Evolutionary conservation across 2,113 vertebrate genomes (phyloP).

Genomic region (Tachysurus fulvidraco): DNA sequence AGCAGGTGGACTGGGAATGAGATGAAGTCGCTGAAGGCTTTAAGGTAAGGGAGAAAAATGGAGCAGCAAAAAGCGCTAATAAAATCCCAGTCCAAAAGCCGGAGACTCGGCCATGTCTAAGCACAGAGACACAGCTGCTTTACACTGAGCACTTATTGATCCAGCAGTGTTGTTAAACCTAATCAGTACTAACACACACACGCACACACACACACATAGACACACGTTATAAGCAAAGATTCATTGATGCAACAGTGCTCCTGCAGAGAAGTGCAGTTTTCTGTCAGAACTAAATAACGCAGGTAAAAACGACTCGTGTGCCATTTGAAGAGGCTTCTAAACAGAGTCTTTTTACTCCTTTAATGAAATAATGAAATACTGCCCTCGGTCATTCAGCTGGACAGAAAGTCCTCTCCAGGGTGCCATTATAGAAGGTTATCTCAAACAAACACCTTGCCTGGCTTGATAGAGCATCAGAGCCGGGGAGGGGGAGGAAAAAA

Average conservation of each 20-base stretch:
- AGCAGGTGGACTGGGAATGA: conserved; percentile 13
- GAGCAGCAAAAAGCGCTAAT: conserved; percentile 42
- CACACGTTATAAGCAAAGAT: not conserved
- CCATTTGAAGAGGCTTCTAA: conserved; percentile 39
- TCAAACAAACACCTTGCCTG: conserved; percentile 76
- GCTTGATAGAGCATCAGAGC: conserved; percentile 63
- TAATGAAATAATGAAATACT: conserved; percentile 54
- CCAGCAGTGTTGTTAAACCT: conserved; percentile 40
- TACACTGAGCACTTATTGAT: conserved; percentile 45
- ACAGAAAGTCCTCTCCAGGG: conserved; percentile 47
- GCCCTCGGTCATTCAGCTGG: conserved; percentile 33
- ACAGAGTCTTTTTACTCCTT: conserved; percentile 30
- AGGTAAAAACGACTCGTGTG: conserved; percentile 20
- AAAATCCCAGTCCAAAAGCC: conserved; percentile 37
- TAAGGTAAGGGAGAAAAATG: conserved; percentile 44
- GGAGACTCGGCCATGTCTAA: not conserved
- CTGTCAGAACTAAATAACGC: conserved; percentile 32
- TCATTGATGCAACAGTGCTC: conserved; percentile 20
- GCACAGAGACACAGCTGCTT: conserved; percentile 40
- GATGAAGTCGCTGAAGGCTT: not conserved
- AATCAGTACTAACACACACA: conserved; percentile 35
- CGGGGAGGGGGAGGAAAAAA: conserved; percentile 68
- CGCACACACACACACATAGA: conserved; percentile 1
- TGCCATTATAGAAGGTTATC: conserved; percentile 69
- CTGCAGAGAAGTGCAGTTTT: not conserved